Evolutionary conservation across 2,888 invertebrate genomes (phyloP), one percentile per base, ranked within the genome.

Genomic region (Corythucha ciliata): DNA sequence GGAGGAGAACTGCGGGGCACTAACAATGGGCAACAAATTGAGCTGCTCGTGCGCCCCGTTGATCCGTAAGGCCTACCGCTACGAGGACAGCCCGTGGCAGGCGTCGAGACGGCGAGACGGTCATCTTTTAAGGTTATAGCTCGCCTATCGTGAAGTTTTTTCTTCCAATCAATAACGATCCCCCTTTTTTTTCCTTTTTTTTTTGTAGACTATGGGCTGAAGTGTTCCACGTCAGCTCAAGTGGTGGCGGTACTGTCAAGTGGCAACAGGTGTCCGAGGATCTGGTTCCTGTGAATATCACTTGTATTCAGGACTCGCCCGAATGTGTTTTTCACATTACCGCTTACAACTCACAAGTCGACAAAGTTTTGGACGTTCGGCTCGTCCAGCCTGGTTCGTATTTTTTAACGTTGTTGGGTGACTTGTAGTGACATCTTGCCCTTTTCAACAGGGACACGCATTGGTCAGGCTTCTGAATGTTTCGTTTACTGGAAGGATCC

Each of bases 401-500:
- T 44, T 18, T 18, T 45, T 18, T 4, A 4, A 37, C 3, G 34
- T n/a, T n/a, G n/a, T n/a, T n/a, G n/a, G n/a, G n/a, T n/a, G n/a
- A n/a, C n/a, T 10, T 8, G n/a, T n/a, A n/a, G n/a, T n/a, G n/a
- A n/a, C n/a, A n/a, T n/a, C n/a, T n/a, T n/a, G n/a, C n/a, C 24
- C 14, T 20, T 46, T 54, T 5, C 44, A 74, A 22, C 68, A 92
- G 94, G 93, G 53, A 96, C 94, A 48, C 80, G 93, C 62, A 89
- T 97, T 67, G 93, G 93, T 20, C 94, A 94, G 72, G 94, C 94
- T 34, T 94, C 94, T 32, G 96, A 96, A 75, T 94, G 96, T 72
- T 97, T 97, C 72, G 90, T 96, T 53, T 96, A 96, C 71, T 96
- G 96, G 96, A 91, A 92, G 69, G 96, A 96, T 72, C 86, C 91